Base-by-base conservation (phyloP, 2,113 vertebrate species). In the Muscicapa adusta region DNA sequence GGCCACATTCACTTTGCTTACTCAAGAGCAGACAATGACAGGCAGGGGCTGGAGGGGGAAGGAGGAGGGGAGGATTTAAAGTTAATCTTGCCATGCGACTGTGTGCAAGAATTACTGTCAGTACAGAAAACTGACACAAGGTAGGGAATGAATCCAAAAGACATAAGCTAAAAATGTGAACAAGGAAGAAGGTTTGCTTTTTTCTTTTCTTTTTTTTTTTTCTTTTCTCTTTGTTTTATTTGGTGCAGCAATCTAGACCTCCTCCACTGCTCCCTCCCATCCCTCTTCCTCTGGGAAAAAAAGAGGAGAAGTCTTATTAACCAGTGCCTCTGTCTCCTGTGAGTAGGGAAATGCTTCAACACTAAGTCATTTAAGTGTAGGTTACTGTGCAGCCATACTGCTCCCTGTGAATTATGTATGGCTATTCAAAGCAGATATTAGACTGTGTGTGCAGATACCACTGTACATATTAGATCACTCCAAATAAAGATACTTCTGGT, bases 11-110 rank as follows among this genome's bases (percentile, higher is more conserved):
- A 87, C 94, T 98, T 97, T 97, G 97, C 97, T 98, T 97, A 94
- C 97, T 97, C 97, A 97, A 96, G 96, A 97, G 95, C 96, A 97
- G 91, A 97, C 98, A 97, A 97, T 97, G 97, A 97, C 96, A 97
- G 89, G 92, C 96, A 96, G 94, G 78, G 94, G 84, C 92, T 97
- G 85, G 45, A 93, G 88, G 68, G 86, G 84, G 96, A 94, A 90
- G 96, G 85, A 97, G 96, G 96, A 97, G 94, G 93, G 96, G 95
- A 95, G 83, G 95, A 97, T 95, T 96, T 96, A 90, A 96, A 97
- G 96, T 97, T 96, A 96, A 96, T 96, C 95, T 97, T 93, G 94
- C 92, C 89, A 74, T 93, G 70, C 48, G n/a, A 94, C 96, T 96
- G 82, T 96, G 85, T 96, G 95, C 89, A 95, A 93, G 97, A 98